phyloP scores from a whole-genome alignment of 2,113 vertebrate species.

The Cricetomys ansorgei region DNA sequence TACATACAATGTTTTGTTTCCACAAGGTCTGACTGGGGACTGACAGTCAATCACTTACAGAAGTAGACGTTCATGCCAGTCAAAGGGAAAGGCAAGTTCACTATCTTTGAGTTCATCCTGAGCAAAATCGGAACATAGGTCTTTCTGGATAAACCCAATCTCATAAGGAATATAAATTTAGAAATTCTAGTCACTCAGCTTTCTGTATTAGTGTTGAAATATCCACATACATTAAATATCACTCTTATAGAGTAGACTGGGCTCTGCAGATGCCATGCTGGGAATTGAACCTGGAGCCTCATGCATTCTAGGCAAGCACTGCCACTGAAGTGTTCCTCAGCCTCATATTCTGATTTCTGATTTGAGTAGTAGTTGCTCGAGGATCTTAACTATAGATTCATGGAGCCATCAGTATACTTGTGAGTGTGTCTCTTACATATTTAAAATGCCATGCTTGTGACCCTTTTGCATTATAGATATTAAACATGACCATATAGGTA shows the following conservation, averaged over 20 bases:
- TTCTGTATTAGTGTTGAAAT: neutral
- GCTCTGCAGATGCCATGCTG: neutral
- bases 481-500: neutral
- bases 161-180: neutral
- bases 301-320: neutral
- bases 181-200: neutral
- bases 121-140: constrained; percentile 36
- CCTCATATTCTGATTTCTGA: neutral
- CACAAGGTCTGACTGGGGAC: neutral
- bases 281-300: neutral
- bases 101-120: constrained; percentile 5
- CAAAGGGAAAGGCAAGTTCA: constrained; percentile 8
- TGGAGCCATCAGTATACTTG: neutral
- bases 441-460: neutral
- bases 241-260: neutral
- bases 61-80: neutral
- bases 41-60: neutral
- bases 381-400: neutral
- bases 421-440: neutral
- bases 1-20: neutral
- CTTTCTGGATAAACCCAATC: neutral
- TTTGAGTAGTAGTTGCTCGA: neutral
- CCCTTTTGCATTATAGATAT: neutral
- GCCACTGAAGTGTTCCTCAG: neutral
- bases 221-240: neutral